Conservation (phyloP, 2,113 vertebrate species). For the Bostrychus sinensis region DNA sequence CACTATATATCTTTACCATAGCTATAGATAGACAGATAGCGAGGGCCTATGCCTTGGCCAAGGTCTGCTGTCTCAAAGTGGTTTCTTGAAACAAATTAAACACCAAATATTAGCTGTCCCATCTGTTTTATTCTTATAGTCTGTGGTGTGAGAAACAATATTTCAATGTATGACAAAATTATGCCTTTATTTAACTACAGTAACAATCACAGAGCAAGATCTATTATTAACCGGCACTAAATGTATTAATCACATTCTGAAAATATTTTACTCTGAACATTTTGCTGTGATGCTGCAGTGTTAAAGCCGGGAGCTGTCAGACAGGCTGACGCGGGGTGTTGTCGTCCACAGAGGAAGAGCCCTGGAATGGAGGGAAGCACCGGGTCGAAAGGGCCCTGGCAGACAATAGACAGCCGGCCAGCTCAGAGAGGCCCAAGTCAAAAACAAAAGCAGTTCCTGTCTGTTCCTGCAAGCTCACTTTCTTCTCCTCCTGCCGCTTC, state of each 20-base stretch:
- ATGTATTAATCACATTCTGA: not conserved
- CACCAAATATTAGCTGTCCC: too few species aligned
- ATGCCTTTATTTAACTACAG: not conserved
- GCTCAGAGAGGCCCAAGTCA: constrained; percentile 38
- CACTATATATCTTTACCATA: too few species aligned
- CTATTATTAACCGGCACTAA: not conserved
- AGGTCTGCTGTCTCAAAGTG: not conserved
- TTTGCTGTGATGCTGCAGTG: constrained; percentile 3
- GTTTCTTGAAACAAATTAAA: too few species aligned
- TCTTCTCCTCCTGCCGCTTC: constrained; percentile 34
- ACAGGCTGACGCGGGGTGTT: constrained; percentile 75
- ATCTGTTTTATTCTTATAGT: not conserved
- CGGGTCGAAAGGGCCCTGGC: constrained; percentile 64
- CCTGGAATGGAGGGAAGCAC: constrained; percentile 75
- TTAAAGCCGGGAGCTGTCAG: constrained; percentile 58
- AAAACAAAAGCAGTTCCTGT: constrained; percentile 63
- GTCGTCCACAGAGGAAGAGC: constrained; percentile 77
- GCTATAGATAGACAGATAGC: too few species aligned
- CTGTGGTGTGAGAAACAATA: not conserved
- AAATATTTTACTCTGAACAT: not conserved
- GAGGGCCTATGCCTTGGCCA: not conserved
- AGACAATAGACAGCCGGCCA: constrained; percentile 66
- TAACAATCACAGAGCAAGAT: not conserved
- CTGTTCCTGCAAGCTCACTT: constrained; percentile 47
- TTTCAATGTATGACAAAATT: not conserved